phyloP scores from a whole-genome alignment of 1,140 invertebrate genomes.

The Saccostrea cuccullata region DNA sequence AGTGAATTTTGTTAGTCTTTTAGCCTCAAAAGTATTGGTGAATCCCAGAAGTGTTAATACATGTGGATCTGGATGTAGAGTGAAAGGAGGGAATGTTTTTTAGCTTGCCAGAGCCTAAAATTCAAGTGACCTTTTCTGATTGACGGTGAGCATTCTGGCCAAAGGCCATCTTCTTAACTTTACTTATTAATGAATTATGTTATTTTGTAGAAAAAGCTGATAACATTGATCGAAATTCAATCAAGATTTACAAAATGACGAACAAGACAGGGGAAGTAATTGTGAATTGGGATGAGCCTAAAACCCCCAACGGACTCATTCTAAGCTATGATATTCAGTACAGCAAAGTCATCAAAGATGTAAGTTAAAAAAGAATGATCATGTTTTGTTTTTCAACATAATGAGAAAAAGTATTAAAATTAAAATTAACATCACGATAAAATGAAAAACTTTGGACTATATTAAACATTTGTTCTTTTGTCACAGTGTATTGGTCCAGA shows the following conservation, averaged over 20 bases:
- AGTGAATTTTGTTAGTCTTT: too few relatives aligned
- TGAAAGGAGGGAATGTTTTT: too few relatives aligned
- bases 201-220: slow-evolving; percentile 71
- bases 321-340: slow-evolving; percentile 90
- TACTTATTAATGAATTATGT: not conserved
- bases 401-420: not conserved
- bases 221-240: slow-evolving; percentile 69
- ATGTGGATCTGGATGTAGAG: too few relatives aligned
- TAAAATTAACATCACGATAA: too few relatives aligned
- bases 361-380: slow-evolving; percentile 47
- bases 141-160: too few relatives aligned
- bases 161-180: not conserved
- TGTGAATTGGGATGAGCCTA: slow-evolving; percentile 87
- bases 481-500: too few relatives aligned
- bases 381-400: not conserved
- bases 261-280: slow-evolving; percentile 77
- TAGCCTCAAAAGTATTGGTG: too few relatives aligned
- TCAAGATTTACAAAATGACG: slow-evolving; percentile 55
- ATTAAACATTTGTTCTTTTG: too few relatives aligned
- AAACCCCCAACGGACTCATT: slow-evolving; percentile 91
- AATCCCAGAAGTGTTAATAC: too few relatives aligned
- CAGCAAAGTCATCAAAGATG: slow-evolving; percentile 78
- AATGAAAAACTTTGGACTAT: too few relatives aligned
- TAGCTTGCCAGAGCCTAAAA: too few relatives aligned
- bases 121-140: not conserved